Evolutionary conservation across 2,797 vertebrate genomes (phyloP).

Genomic region (Parotocinclus haroldoi): DNA sequence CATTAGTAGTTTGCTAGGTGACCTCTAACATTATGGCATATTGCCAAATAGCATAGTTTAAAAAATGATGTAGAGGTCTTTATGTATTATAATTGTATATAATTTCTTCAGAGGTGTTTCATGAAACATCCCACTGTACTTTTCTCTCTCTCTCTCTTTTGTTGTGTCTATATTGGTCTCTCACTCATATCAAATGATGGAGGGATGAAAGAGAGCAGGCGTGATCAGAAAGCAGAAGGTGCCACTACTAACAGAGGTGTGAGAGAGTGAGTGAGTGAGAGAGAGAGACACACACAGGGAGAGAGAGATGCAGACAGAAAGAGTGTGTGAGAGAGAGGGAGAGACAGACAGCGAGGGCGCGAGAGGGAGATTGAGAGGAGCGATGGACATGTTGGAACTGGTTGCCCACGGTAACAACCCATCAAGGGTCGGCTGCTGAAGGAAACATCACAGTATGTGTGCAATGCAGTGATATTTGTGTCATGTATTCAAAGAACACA

Average conservation of each 20-base stretch:
- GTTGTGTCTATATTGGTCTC: no score
- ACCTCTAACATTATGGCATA: no score
- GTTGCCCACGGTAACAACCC: slow-evolving; percentile 41
- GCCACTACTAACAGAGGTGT: slow-evolving; percentile 28
- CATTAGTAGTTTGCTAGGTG: no score
- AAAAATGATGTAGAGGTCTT: no score
- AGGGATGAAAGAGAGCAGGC: slow-evolving; percentile 7
- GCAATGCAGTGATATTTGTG: slow-evolving; percentile 40
- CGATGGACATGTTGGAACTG: slow-evolving; percentile 13
- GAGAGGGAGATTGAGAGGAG: background rate
- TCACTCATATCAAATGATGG: background rate
- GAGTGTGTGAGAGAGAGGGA: slow-evolving; percentile 1
- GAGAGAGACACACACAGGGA: no score
- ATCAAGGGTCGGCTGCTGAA: slow-evolving; percentile 5
- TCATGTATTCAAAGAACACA: slow-evolving; percentile 54
- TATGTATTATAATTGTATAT: no score
- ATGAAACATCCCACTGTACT: no score
- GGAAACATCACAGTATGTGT: slow-evolving; percentile 16
- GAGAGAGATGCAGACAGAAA: no score
- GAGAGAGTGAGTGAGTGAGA: no score
- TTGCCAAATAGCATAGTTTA: no score
- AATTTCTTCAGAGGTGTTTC: no score
- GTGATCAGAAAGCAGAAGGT: slow-evolving; percentile 25
- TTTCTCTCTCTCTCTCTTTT: no score
- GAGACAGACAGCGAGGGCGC: background rate